Evolutionary conservation across 1,140 invertebrate genomes (phyloP), one percentile per base, ranked within the genome.

Genomic region (Maniola jurtina): DNA sequence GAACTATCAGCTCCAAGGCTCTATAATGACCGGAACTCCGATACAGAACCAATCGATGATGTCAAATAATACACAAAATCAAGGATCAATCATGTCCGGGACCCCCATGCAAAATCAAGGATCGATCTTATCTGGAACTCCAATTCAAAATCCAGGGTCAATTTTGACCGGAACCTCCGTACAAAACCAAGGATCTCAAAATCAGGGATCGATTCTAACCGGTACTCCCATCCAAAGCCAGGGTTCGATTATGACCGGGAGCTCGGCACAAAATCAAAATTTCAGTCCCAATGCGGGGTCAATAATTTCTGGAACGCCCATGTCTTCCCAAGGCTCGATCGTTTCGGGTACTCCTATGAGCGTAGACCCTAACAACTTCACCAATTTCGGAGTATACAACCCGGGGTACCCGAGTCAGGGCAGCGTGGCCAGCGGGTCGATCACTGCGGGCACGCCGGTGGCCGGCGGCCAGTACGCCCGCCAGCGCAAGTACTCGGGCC

Each of bases 401-500:
- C 61, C 59, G 45, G 61, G 15, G n/a, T 60, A 45, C 52, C 33
- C 40, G 40, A 65, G 36, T 38, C 50, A 54, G 14, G 40, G 70
- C 7, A 47, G 50, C 13, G 60, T 63, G 6, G 72, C 61, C 38
- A 72, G 64, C 16, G 84, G 82, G 14, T 84, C 84, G 8, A 84
- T 86, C 52, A 82, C 72, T 6, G 77, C 80, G 2, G 81, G 81
- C 0, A 86, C 83, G 8, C 81, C 81, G 11, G 58, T 82, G 9
- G 61, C 66, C 25, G 54, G 64, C 34, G 55, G 16, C 5, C 79
- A 81, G 55, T 82, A 81, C 69, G 77, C 72, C 56, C 77, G 83
- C 9, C 88, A 89, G 57, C 81, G 89, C 48, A 91, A 91, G 64
- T 90, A 88, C 69, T 90, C 89, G 10, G 88, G 91, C 33, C 89